Conservation (phyloP, 2,888 invertebrate species). For the Rhagium mordax region DNA sequence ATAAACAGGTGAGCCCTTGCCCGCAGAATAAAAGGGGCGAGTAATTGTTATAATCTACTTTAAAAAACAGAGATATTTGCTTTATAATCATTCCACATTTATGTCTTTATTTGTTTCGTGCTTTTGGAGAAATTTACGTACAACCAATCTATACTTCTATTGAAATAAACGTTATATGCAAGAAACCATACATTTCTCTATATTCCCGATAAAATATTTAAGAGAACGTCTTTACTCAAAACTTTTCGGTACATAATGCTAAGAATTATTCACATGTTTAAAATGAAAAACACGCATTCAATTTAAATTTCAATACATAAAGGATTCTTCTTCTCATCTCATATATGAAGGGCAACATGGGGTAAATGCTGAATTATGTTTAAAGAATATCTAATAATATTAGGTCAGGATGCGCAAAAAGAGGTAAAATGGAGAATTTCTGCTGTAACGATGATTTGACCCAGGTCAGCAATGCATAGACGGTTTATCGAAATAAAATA, state of each 20-base stretch:
- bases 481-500: too few species aligned
- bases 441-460: neutral
- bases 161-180: neutral
- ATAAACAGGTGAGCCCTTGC: too few species aligned
- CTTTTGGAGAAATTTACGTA: too few species aligned
- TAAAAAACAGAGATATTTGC: too few species aligned
- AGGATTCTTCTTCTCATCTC: slow-evolving; percentile 16
- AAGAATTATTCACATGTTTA: slow-evolving; percentile 17
- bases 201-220: neutral
- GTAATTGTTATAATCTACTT: too few species aligned
- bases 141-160: neutral
- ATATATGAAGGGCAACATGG: slow-evolving; percentile 28
- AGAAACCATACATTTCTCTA: neutral
- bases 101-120: too few species aligned
- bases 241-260: neutral
- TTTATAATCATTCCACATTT: too few species aligned
- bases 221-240: neutral
- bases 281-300: slow-evolving; percentile 24
- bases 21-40: too few species aligned
- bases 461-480: neutral
- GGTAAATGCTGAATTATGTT: slow-evolving; percentile 43
- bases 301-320: slow-evolving; percentile 25
- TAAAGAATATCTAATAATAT: slow-evolving; percentile 44
- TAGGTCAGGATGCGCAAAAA: slow-evolving; percentile 1
- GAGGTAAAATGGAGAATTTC: slow-evolving; percentile 4